A percentile compares a stretch with the other conserved stretches of the same genome.
These are phyloP conservation scores for Napeogenes sylphis DNA, from an alignment of 2,888 invertebrate species.

Conservation along the genomic window DNA sequence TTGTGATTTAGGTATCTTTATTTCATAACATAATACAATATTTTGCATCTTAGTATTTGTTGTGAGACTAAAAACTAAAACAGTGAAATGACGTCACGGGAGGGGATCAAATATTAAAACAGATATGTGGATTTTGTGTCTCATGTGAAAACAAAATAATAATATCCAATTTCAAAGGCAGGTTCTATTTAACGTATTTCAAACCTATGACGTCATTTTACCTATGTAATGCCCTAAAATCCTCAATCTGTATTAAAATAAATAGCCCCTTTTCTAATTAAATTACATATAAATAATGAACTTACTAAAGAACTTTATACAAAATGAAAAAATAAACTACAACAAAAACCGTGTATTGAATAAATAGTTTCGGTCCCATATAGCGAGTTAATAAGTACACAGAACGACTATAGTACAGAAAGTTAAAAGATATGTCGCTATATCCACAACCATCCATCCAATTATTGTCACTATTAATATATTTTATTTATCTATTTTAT, in stretches of 20 bases:
- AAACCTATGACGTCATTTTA: constrained; percentile 52
- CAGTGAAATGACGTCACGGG: constrained; percentile 35
- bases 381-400: constrained; percentile 34
- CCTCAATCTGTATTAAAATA: constrained; percentile 60
- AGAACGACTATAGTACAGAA: constrained; percentile 13
- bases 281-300: constrained; percentile 68
- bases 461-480: constrained; percentile 57
- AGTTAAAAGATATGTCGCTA: constrained; percentile 36
- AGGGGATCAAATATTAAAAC: constrained; percentile 17
- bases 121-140: constrained; percentile 1
- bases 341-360: constrained; percentile 40
- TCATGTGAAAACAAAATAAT: background rate
- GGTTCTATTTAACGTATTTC: background rate
- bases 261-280: constrained; percentile 66
- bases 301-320: constrained; percentile 69
- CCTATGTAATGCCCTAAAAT: constrained; percentile 53
- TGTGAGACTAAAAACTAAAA: constrained; percentile 71
- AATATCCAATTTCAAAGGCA: background rate
- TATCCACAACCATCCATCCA: constrained; percentile 63
- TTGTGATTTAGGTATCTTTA: constrained; percentile 70
- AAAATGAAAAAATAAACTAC: constrained; percentile 53
- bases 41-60: constrained; percentile 72
- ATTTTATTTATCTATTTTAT: constrained; percentile 60
- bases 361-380: constrained; percentile 50
- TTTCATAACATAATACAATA: constrained; percentile 59